A percentile compares a stretch with the other conserved stretches of the same genome.
These are phyloP conservation scores for Oplegnathus fasciatus DNA, from an alignment of 2,113 vertebrate species.

Conservation along the genomic window DNA sequence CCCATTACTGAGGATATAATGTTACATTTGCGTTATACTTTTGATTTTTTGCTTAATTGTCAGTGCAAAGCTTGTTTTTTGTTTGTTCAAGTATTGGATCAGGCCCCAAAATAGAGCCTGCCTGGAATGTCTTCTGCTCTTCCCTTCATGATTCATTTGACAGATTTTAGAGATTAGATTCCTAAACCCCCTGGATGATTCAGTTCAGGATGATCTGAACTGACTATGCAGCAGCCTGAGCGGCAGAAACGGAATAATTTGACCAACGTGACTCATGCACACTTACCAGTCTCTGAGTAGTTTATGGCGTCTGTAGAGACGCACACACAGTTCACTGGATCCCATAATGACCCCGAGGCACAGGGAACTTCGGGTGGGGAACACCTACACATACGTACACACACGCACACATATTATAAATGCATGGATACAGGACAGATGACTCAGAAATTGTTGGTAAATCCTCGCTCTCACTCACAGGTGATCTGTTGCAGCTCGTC, in stretches of 20 bases:
- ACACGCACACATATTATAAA: slow-evolving; percentile 4
- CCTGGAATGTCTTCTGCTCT: not conserved
- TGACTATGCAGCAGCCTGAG: not conserved
- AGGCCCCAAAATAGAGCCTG: not conserved
- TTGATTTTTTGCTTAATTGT: too few relatives aligned
- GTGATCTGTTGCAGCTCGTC: slow-evolving; percentile 73
- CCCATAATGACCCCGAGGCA: slow-evolving; percentile 73
- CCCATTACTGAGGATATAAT: not conserved
- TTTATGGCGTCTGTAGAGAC: slow-evolving; percentile 64
- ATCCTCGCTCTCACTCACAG: slow-evolving; percentile 72
- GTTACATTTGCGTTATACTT: too few relatives aligned
- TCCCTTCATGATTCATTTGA: not conserved
- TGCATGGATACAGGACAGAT: not conserved
- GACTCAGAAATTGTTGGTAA: not conserved
- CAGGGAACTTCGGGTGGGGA: slow-evolving; percentile 76
- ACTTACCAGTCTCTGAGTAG: slow-evolving; percentile 73
- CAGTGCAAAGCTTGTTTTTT: not conserved
- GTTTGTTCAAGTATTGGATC: not conserved
- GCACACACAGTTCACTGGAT: slow-evolving; percentile 77
- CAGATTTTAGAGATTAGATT: not conserved
- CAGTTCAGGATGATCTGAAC: not conserved
- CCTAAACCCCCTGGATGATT: too few relatives aligned
- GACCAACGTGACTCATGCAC: not conserved
- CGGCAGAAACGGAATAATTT: not conserved
- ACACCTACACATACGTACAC: slow-evolving; percentile 70